Percentiles rank a stretch among this genome's conserved stretches.
These are phyloP conservation scores for Myripristis jacobus DNA, from an alignment of 2,797 vertebrate species.

Conservation along the genomic window DNA sequence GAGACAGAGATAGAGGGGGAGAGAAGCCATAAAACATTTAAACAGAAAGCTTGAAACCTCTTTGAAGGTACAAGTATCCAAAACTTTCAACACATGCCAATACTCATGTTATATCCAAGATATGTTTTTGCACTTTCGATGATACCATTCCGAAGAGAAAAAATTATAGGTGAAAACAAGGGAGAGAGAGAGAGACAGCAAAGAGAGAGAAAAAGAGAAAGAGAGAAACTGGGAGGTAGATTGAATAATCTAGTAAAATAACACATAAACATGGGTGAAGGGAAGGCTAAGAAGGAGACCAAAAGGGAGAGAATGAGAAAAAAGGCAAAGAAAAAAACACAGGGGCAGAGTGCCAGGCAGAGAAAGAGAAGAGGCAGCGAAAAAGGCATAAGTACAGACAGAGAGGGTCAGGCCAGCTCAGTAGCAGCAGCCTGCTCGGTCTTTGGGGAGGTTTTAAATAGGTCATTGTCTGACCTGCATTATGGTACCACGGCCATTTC, in stretches of 20 bases:
- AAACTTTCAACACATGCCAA: neutral
- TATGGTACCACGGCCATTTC: constrained; percentile 68
- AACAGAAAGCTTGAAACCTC: constrained; percentile 3
- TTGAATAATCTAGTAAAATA: no score
- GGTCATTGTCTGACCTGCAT: constrained; percentile 82
- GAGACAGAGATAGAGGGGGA: constrained; percentile 1
- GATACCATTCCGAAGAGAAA: neutral
- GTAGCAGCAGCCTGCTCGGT: constrained; percentile 57
- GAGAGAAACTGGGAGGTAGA: neutral
- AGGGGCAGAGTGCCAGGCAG: neutral
- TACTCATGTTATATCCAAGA: no score
- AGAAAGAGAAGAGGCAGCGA: neutral
- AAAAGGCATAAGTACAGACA: constrained; percentile 40
- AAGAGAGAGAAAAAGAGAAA: neutral
- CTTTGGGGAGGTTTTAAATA: constrained; percentile 76
- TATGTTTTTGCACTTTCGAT: neutral
- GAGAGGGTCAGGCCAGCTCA: constrained; percentile 67
- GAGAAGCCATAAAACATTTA: constrained; percentile 15
- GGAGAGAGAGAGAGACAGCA: neutral
- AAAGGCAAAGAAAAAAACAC: neutral
- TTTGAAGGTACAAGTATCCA: constrained; percentile 4
- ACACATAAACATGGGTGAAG: no score
- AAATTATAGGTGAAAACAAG: neutral
- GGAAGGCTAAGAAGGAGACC: neutral
- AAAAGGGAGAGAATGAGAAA: constrained; percentile 8